These are phyloP conservation scores for Ochlodes sylvanus DNA, from an alignment of 2,888 invertebrate genomes.

Conservation along the genomic window DNA sequence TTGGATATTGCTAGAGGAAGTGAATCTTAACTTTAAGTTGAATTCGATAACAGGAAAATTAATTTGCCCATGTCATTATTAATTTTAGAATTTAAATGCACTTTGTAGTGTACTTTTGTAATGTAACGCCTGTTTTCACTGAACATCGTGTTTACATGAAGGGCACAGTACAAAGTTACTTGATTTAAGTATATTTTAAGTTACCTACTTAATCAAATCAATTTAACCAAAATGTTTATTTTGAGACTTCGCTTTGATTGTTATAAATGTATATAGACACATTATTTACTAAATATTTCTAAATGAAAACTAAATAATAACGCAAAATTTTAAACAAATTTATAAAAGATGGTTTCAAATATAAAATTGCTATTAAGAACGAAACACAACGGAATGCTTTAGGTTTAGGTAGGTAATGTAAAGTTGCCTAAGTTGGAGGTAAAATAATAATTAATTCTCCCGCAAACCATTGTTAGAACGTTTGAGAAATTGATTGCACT, in stretches of 20 bases:
- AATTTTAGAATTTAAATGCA: too few relatives aligned
- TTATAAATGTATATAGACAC: constrained; percentile 11
- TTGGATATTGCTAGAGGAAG: too few relatives aligned
- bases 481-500: constrained; percentile 19
- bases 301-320: constrained; percentile 22
- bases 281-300: constrained; percentile 1
- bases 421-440: constrained; percentile 9
- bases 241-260: neutral
- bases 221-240: too few relatives aligned
- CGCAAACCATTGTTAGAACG: neutral
- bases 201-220: too few relatives aligned
- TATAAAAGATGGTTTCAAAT: constrained; percentile 29
- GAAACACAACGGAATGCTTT: constrained; percentile 20
- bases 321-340: constrained; percentile 14
- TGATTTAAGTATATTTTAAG: too few relatives aligned
- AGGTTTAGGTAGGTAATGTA: constrained; percentile 13
- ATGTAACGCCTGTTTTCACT: too few relatives aligned
- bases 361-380: constrained; percentile 20
- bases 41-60: too few relatives aligned
- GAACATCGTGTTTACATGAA: too few relatives aligned
- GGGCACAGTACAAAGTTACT: too few relatives aligned
- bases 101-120: too few relatives aligned
- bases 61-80: too few relatives aligned
- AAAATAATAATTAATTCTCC: constrained; percentile 3
- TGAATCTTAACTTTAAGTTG: too few relatives aligned